Conservation (phyloP, 2,797 vertebrate genomes). For the Etheostoma nigrum region DNA sequence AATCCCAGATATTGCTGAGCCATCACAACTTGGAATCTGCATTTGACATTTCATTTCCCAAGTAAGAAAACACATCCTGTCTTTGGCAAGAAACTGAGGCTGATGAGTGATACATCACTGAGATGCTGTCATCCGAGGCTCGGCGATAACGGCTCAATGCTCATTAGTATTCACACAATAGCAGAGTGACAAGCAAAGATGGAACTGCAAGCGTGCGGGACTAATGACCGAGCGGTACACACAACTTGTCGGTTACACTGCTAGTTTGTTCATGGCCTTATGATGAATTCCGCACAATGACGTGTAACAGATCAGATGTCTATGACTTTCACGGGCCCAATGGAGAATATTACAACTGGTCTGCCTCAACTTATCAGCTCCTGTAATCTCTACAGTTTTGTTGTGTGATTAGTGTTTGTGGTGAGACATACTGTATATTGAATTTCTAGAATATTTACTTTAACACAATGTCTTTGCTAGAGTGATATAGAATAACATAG, state of each 20-base stretch:
- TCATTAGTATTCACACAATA: conserved; percentile 71
- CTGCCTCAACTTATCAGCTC: conserved; percentile 14
- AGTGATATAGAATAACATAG: background rate
- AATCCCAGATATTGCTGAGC: conserved; percentile 51
- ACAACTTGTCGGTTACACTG: conserved; percentile 27
- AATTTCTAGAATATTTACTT: background rate
- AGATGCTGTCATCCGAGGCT: conserved; percentile 55
- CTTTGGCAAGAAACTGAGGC: conserved; percentile 43
- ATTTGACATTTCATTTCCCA: conserved; percentile 74
- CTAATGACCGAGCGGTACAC: conserved; percentile 23
- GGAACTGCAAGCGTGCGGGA: conserved; percentile 22
- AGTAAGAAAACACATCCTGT: conserved; percentile 53
- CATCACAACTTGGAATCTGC: conserved; percentile 65
- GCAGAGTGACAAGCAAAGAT: conserved; percentile 50
- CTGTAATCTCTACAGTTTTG: conserved; percentile 13
- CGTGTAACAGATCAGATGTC: conserved; percentile 15
- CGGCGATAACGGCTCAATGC: conserved; percentile 57
- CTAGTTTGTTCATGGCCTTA: conserved; percentile 24
- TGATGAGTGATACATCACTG: conserved; percentile 65
- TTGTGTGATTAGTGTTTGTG: background rate
- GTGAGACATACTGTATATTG: background rate
- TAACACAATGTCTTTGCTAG: background rate
- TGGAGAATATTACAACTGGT: background rate
- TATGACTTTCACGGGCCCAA: background rate
- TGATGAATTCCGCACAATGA: conserved; percentile 10